Evolutionary conservation across 2,888 invertebrate genomes (phyloP).

Genomic region (Catocala sponsa): DNA sequence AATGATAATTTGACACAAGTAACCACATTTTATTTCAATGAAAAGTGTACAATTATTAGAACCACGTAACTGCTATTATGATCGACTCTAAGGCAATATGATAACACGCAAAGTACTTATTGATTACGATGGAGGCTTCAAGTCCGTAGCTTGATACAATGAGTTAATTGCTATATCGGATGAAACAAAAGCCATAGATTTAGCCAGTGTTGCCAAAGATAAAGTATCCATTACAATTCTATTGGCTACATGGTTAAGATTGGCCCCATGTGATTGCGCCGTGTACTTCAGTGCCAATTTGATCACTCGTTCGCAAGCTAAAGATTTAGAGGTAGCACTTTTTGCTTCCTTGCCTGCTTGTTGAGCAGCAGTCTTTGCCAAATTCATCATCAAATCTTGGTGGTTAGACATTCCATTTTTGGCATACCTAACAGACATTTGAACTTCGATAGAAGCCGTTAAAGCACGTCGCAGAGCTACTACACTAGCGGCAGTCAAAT

Average conservation of each 20-base stretch:
- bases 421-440: conserved; percentile 81
- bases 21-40: conserved; percentile 12
- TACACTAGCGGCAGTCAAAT: conserved; percentile 81
- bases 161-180: conserved; percentile 85
- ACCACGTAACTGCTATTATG: neutral
- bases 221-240: conserved; percentile 82
- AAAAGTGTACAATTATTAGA: neutral
- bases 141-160: conserved; percentile 81
- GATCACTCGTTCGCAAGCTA: conserved; percentile 78
- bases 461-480: conserved; percentile 82
- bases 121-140: conserved; percentile 73
- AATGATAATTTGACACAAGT: conserved; percentile 6
- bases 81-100: neutral
- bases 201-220: conserved; percentile 78
- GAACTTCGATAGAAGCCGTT: conserved; percentile 82
- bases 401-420: conserved; percentile 83
- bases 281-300: conserved; percentile 82
- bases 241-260: conserved; percentile 81
- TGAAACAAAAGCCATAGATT: conserved; percentile 84
- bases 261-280: conserved; percentile 79
- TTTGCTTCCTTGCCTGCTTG: conserved; percentile 85
- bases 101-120: neutral
- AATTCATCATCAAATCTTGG: conserved; percentile 84
- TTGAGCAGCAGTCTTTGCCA: conserved; percentile 83
- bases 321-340: conserved; percentile 78